Evolutionary conservation across 1,140 invertebrate species (phyloP), one percentile per base, ranked within the genome.

Genomic region (Argopecten irradians): DNA sequence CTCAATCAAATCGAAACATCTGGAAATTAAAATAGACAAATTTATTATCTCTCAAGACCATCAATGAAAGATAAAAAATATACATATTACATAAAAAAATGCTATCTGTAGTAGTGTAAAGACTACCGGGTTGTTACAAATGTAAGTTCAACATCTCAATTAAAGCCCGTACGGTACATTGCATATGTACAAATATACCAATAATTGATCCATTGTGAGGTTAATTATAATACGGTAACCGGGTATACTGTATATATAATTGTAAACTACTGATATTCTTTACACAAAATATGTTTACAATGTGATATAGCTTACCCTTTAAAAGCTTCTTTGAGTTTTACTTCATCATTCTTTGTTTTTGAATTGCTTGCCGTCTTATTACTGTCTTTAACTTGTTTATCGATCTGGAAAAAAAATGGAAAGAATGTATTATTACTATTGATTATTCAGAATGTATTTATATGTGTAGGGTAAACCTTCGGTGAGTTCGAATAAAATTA

Each of bases 1-100:
- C 35, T 87, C 86, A 88, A 92, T 93, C 0, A 91, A 46, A 85
- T 93, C 93, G 89, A 92, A 93, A 86, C 93, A 94, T 22, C 93
- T 94, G 91, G 39, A 91, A 90, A 43, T 9, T 41, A 41, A 88
- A 9, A 89, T 55, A n/a, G n/a, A n/a, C n/a, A n/a, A n/a, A n/a
- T n/a, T n/a, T n/a, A n/a, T n/a, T n/a, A n/a, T n/a, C n/a, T n/a
- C 34, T 41, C 3, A 36, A 34, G 8, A 33, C 28, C 34, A 3
- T 32, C 19, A 43, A 0, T 13, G 9, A 5, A 85, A 39, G 84
- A 85, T n/a, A 0, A n/a, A 85, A 35, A 39, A 39, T 22, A 41
- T 9, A 36, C 16, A 14, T 83, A 88, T 0, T 84, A 84, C 83
- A 22, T 16, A 19, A 0, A 41, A 19, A 11, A 16, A 28, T 16